phyloP scores from a whole-genome alignment of 2,797 vertebrate species.

The Coendou prehensilis region DNA sequence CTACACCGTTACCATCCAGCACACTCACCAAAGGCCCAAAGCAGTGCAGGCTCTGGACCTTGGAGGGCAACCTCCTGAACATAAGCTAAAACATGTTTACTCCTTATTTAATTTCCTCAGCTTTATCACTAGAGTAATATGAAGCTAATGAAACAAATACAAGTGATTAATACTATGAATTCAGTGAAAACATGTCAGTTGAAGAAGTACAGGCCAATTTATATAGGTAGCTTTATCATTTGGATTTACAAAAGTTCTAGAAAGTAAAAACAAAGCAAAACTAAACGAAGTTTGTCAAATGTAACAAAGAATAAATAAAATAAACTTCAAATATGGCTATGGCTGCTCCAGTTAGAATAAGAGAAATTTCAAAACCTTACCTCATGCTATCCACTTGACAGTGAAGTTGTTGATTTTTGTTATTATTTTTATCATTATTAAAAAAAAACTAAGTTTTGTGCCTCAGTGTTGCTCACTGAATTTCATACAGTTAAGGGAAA shows the following conservation, averaged over 20 bases:
- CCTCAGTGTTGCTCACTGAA: neutral
- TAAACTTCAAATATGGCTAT: neutral
- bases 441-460: neutral
- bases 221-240: neutral
- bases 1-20: neutral
- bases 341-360: neutral
- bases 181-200: no score
- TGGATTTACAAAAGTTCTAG: no score
- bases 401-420: neutral
- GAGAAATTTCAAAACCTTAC: neutral
- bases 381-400: neutral
- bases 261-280: no score
- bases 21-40: neutral
- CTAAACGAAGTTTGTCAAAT: neutral
- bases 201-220: neutral
- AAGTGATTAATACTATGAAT: no score
- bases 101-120: no score
- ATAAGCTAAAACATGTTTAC: no score
- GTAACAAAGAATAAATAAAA: neutral
- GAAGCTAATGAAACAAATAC: no score
- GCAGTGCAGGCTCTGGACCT: neutral
- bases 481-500: neutral
- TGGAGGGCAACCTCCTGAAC: no score
- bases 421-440: neutral
- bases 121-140: no score